Percentiles rank a stretch among this genome's conserved stretches.
Conservation (phyloP, 2,888 invertebrate genomes). For the Chironomus tentans region DNA sequence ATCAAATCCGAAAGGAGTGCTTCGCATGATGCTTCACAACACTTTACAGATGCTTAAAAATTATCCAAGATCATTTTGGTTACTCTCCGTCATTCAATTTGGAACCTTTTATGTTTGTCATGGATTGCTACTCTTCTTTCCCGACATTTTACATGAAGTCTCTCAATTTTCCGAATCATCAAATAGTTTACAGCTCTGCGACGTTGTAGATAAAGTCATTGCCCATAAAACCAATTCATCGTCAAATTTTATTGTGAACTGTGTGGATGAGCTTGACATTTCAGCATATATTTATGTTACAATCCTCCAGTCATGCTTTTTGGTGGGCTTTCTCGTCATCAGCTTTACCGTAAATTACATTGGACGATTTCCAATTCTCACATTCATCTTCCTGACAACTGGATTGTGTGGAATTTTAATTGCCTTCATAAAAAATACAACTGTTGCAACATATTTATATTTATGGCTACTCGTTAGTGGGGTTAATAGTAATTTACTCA, state of each 20-base stretch:
- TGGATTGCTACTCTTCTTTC: neutral
- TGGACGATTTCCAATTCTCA: neutral
- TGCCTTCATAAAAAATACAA: neutral
- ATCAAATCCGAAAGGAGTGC: neutral
- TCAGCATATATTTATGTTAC: neutral
- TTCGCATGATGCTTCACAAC: neutral
- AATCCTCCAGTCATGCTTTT: neutral
- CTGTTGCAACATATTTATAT: neutral
- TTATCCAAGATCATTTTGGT: neutral
- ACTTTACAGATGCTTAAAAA: neutral
- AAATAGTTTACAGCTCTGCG: neutral
- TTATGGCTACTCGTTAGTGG: neutral
- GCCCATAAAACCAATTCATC: neutral
- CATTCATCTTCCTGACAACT: neutral
- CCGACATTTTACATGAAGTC: neutral
- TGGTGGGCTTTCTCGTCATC: neutral
- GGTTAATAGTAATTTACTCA: neutral
- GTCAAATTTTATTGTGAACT: neutral
- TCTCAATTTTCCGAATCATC: neutral
- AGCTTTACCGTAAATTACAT: neutral
- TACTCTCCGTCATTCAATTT: neutral
- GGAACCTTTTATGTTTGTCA: neutral
- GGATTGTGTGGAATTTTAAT: neutral
- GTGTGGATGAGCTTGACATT: neutral
- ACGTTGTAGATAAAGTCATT: neutral